Evolutionary conservation across 2,888 invertebrate genomes (phyloP), one percentile per base, ranked within the genome.

Genomic region (Drosophila anomalata): DNA sequence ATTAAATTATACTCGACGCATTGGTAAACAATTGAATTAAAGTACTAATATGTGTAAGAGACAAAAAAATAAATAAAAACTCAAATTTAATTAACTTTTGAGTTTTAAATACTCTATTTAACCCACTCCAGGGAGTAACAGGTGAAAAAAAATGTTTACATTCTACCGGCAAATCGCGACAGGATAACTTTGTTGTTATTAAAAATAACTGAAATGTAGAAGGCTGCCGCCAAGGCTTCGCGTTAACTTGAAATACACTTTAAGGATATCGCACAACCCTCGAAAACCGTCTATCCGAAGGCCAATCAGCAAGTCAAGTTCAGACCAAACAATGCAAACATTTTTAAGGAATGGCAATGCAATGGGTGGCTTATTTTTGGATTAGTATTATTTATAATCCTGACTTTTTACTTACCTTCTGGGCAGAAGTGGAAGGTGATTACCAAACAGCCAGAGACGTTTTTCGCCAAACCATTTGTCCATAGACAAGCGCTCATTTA

Each of bases 401-500:
- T 3, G 0, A 20, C 11, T 8, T 11, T 7, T 4, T 9, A 67
- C 92, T 92, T 92, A 96, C 97, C 96, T 95, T 92, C 96, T 94
- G 76, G 96, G 96, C 90, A 96, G 92, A 87, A 97, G 93, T 90
- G 96, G 96, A 92, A 97, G 94, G 93, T 96, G 96, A 94, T 96
- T 96, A 92, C 97, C 97, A 92, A 97, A 96, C 93, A 97, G 95
- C 97, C 97, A 97, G 92, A 97, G 93, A 93, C 96, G 96, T 92
- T 96, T 96, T 93, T 96, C 96, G 93, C 95, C 96, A 92, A 97
- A 95, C 96, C 97, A 97, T 96, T 95, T 96, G 95, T 97, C 97
- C 97, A 97, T 97, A 93, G 89, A 90, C 89, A 56, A 6, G 69
- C 60, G 11, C 52, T 41, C 12, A 48, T 14, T 39, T 11, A 42